phyloP scores from a whole-genome alignment of 2,113 vertebrate species.

The Girardinichthys multiradiatus region DNA sequence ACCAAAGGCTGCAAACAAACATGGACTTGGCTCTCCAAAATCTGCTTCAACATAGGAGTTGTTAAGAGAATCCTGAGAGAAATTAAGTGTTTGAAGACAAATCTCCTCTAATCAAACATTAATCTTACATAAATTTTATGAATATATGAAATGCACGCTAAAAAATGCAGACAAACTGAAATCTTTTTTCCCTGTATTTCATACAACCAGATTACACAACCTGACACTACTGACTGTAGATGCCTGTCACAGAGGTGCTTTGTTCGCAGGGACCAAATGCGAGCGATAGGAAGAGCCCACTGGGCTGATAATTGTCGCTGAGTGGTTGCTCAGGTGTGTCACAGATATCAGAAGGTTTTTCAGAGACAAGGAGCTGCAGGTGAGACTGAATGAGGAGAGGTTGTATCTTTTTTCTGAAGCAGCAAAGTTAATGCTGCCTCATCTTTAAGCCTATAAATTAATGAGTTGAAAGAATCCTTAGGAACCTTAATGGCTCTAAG shows the following conservation, averaged over 20 bases:
- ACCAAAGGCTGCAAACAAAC: background rate
- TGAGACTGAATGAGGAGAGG: background rate
- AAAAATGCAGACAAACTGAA: background rate
- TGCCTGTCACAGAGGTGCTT: background rate
- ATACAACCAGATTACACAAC: background rate
- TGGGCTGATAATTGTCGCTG: background rate
- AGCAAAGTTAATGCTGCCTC: background rate
- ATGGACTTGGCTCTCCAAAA: too few species aligned
- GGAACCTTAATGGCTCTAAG: background rate
- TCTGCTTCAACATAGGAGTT: background rate
- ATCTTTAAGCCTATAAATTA: background rate
- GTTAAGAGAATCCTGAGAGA: background rate
- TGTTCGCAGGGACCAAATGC: background rate
- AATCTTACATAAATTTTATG: background rate
- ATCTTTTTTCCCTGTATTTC: background rate
- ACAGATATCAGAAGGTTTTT: background rate
- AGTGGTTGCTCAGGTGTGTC: background rate
- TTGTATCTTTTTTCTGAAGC: background rate
- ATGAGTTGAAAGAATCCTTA: too few species aligned
- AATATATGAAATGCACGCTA: background rate
- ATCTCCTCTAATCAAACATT: background rate
- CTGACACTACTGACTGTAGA: background rate
- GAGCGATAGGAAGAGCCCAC: background rate
- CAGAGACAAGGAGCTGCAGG: background rate
- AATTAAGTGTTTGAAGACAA: background rate